Conservation (phyloP, 2,797 vertebrate genomes). For the Ambastaia sidthimunki region DNA sequence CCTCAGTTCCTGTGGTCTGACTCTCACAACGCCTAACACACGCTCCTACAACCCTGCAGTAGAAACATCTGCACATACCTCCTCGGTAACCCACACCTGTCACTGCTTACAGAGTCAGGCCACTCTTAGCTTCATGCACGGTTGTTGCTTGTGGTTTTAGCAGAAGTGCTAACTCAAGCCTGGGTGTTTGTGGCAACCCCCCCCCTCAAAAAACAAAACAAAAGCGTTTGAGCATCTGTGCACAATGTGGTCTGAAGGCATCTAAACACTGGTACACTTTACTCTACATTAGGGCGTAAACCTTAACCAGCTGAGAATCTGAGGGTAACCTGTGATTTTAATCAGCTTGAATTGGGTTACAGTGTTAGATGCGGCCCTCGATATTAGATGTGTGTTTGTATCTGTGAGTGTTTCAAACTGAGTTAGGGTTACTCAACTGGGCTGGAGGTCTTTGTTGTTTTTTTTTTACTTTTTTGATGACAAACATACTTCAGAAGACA, state of each 20-base stretch:
- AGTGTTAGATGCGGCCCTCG: not conserved
- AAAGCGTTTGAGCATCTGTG: conserved; percentile 42
- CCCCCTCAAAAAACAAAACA: conserved; percentile 23
- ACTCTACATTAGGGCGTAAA: conserved; percentile 20
- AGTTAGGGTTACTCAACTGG: not conserved
- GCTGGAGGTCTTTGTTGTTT: conserved; percentile 47
- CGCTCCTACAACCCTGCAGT: conserved; percentile 28
- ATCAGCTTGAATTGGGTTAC: not conserved
- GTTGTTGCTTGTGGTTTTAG: conserved; percentile 52
- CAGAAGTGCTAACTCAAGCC: conserved; percentile 36
- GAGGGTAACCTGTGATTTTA: conserved; percentile 33
- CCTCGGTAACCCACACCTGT: conserved; percentile 74
- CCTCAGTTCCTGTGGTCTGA: conserved; percentile 21
- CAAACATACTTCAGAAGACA: conserved; percentile 32
- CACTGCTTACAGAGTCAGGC: conserved; percentile 59
- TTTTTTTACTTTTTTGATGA: conserved; percentile 48
- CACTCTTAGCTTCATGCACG: conserved; percentile 46
- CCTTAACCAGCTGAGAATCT: conserved; percentile 18
- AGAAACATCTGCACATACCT: conserved; percentile 65
- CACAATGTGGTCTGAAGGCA: conserved; percentile 33
- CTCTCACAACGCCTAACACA: conserved; percentile 4
- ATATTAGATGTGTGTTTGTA: not conserved
- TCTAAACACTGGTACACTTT: conserved; percentile 39
- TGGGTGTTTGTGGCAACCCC: conserved; percentile 39
- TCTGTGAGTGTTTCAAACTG: not conserved